phyloP scores from a whole-genome alignment of 2,113 vertebrate species.

The Crotalus viridis region DNA sequence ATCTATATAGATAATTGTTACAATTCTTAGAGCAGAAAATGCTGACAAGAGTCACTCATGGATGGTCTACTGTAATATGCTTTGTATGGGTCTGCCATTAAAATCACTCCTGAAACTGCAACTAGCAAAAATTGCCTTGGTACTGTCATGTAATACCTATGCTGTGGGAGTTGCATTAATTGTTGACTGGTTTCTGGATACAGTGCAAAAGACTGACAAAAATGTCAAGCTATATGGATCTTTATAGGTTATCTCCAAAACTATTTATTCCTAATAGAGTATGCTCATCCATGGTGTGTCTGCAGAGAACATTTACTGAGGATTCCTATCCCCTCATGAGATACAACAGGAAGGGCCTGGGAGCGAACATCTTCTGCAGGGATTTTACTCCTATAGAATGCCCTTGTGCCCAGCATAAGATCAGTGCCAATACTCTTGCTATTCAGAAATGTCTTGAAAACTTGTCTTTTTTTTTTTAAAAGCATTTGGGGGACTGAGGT shows the following conservation, averaged over 20 bases:
- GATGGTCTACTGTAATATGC: neutral
- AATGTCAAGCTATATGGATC: neutral
- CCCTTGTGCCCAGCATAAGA: neutral
- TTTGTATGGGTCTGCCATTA: neutral
- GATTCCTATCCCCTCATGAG: neutral
- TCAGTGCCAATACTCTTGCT: neutral
- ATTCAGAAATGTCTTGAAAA: neutral
- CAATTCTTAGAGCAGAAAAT: neutral
- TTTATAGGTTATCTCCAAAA: neutral
- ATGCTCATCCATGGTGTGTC: neutral
- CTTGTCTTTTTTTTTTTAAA: neutral
- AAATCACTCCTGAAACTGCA: neutral
- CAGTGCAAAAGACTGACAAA: neutral
- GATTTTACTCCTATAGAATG: neutral
- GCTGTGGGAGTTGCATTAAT: neutral
- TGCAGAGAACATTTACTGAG: neutral
- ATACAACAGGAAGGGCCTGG: neutral
- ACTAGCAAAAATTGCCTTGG: neutral
- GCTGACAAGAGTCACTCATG: neutral
- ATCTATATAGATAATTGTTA: neutral
- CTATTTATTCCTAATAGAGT: neutral
- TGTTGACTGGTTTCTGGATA: neutral
- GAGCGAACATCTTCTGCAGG: neutral
- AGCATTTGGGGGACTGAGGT: neutral
- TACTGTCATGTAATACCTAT: neutral